These are phyloP conservation scores for Helleia helle DNA, from an alignment of 2,888 invertebrate species.

Conservation along the genomic window DNA sequence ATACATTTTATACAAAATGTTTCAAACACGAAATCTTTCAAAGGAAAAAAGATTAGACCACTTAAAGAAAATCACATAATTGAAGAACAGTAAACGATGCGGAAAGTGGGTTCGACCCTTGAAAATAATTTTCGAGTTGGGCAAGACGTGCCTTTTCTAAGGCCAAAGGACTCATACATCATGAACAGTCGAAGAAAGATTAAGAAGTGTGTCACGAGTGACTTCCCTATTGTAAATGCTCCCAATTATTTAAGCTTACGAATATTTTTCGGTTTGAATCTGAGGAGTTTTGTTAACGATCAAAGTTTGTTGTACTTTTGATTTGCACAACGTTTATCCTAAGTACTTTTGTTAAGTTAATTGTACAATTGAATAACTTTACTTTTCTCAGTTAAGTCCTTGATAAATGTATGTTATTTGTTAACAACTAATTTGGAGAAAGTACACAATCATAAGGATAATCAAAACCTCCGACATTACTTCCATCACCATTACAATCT, in stretches of 20 bases:
- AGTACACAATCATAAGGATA: neutral
- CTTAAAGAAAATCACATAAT: constrained; percentile 72
- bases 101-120: constrained; percentile 56
- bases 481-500: neutral
- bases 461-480: neutral
- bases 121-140: constrained; percentile 38
- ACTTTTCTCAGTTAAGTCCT: too few species aligned
- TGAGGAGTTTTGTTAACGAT: neutral
- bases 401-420: too few species aligned
- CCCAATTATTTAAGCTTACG: constrained; percentile 10
- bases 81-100: constrained; percentile 70
- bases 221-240: constrained; percentile 18
- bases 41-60: constrained; percentile 52
- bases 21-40: constrained; percentile 12
- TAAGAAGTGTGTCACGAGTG: constrained; percentile 31
- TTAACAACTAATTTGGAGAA: too few species aligned
- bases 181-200: constrained; percentile 43
- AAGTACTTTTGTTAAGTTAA: too few species aligned
- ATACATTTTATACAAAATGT: neutral
- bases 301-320: constrained; percentile 2
- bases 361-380: too few species aligned
- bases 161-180: constrained; percentile 57
- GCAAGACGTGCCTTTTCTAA: constrained; percentile 46
- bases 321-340: neutral
- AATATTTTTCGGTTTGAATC: neutral